These are phyloP conservation scores for Diarsia dahlii DNA, from an alignment of 2,888 invertebrate genomes.

Conservation along the genomic window DNA sequence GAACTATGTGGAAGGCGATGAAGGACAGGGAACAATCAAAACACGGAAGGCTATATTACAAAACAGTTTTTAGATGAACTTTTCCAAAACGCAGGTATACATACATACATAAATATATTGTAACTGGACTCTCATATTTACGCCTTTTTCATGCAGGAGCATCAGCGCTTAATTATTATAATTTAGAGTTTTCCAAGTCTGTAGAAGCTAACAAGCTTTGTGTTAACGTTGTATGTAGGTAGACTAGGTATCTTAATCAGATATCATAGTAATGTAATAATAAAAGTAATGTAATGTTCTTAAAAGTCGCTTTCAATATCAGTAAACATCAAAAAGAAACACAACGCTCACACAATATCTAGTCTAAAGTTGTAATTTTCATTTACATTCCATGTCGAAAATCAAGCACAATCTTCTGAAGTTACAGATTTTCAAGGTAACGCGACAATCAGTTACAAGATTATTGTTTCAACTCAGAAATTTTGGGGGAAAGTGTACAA, in stretches of 20 bases:
- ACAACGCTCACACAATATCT: neutral
- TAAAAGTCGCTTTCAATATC: neutral
- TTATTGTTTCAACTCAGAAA: slow-evolving; percentile 23
- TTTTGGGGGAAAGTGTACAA: slow-evolving; percentile 22
- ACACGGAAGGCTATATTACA: too few species aligned
- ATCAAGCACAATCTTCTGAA: neutral
- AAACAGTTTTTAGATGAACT: too few species aligned
- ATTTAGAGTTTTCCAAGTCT: neutral
- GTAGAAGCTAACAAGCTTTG: neutral
- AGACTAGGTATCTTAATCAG: too few species aligned
- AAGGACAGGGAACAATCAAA: too few species aligned
- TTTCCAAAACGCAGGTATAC: too few species aligned
- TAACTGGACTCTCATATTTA: too few species aligned
- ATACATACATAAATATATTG: too few species aligned
- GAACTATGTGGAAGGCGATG: neutral
- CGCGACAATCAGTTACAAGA: slow-evolving; percentile 27
- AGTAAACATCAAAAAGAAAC: neutral
- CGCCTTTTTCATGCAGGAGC: too few species aligned
- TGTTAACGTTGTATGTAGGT: neutral
- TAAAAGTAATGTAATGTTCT: too few species aligned
- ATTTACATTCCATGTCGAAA: neutral
- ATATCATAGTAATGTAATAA: too few species aligned
- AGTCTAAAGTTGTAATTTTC: neutral
- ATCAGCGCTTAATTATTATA: too few species aligned
- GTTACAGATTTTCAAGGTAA: slow-evolving; percentile 8